phyloP scores from a whole-genome alignment of 2,888 invertebrate genomes.

The Ornithoptera priamus region DNA sequence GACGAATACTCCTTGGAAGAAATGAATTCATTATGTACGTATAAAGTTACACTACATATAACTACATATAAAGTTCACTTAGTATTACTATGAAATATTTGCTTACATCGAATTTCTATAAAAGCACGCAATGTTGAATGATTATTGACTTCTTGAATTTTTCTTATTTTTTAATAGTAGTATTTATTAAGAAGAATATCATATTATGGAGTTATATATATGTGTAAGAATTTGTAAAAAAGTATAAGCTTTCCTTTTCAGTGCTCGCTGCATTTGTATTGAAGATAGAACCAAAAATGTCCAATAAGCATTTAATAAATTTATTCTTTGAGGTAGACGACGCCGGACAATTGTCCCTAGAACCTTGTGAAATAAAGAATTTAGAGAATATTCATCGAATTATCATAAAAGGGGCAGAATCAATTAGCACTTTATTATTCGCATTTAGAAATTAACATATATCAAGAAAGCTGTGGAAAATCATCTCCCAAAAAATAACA shows the following conservation, averaged over 20 bases:
- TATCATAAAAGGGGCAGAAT: constrained; percentile 8
- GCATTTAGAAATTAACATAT: neutral
- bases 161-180: too few species aligned
- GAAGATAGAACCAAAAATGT: constrained; percentile 9
- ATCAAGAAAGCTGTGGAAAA: too few species aligned
- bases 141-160: too few species aligned
- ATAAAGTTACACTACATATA: too few species aligned
- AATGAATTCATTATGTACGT: constrained; percentile 11
- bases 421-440: constrained; percentile 15
- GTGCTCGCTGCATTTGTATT: constrained; percentile 3
- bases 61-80: constrained; percentile 7
- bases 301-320: constrained; percentile 1
- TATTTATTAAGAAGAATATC: too few species aligned
- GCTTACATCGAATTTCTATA: neutral
- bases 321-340: constrained; percentile 13
- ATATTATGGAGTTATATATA: too few species aligned
- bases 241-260: constrained; percentile 3
- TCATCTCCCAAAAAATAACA: too few species aligned
- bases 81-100: neutral
- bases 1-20: neutral
- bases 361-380: constrained; percentile 4
- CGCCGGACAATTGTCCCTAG: neutral
- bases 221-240: too few species aligned
- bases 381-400: constrained; percentile 12
- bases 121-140: too few species aligned